Evolutionary conservation across 2,888 invertebrate genomes (phyloP), one percentile per base, ranked within the genome.

Genomic region (Ganaspis brasiliensis): DNA sequence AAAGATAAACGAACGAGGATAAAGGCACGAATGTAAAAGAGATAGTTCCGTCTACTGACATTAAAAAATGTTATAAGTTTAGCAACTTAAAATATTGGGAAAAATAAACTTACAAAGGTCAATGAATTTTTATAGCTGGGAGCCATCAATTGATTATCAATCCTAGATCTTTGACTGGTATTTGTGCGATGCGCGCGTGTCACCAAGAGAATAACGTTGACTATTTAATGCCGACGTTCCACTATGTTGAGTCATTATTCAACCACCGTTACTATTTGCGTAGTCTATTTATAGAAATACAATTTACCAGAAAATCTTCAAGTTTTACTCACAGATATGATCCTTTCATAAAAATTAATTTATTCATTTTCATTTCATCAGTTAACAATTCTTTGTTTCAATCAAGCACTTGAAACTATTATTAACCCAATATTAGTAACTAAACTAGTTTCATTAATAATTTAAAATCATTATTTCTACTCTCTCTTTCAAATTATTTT

Each of bases 211-310:
- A 81, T 81, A 82, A 71, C 84, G 82, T 79, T 83, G 83, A 83
- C 84, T 85, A 82, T 82, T 85, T 85, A 85, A 84, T 83, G 82
- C 83, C 77, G 80, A 79, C 78, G 79, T 82, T 81, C 82, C 81
- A 84, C 85, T 83, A 45, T 40, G 79, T 78, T 84, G 82, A 80
- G 79, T 85, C 80, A 83, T 85, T 85, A 84, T 81, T 85, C 84
- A 84, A 84, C 79, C 81, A 82, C 74, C 78, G 63, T 67, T 67
- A 67, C 45, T 67, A 67, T 67, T 67, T 67, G 63, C 45, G 45
- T 67, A 45, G n/a, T 24, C 40, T 67, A 67, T 45, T 40, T 67
- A 67, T 67, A 67, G 63, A 67, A 26, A 67, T 19, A 45, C 40
- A 67, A 67, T 67, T 21, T 19, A 45, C 40, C 21, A 67, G 40